A percentile compares a stretch with the other conserved stretches of the same genome.
Evolutionary conservation across 2,797 vertebrate species (phyloP).

Genomic region (Coranthus polyacanthus): DNA sequence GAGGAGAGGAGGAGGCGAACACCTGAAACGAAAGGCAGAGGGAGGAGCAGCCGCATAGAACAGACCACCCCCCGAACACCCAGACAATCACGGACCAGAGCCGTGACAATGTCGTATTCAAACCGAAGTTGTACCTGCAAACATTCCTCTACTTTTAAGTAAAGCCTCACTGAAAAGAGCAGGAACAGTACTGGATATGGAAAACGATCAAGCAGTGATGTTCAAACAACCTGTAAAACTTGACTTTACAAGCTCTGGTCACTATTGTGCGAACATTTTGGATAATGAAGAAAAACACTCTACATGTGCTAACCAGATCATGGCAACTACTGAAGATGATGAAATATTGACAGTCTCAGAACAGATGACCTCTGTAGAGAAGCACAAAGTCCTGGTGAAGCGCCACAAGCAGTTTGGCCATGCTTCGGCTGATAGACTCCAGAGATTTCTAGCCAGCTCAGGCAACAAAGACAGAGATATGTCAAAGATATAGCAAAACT

Average conservation of each 20-base stretch:
- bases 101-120: constrained; percentile 46
- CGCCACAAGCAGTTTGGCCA: constrained; percentile 34
- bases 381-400: constrained; percentile 1
- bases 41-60: no score
- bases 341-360: background rate
- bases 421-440: background rate
- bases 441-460: background rate
- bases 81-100: no score
- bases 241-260: constrained; percentile 16
- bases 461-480: constrained; percentile 19
- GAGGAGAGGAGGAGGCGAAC: no score
- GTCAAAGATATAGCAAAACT: constrained; percentile 13
- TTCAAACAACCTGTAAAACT: constrained; percentile 22
- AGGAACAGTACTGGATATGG: constrained; percentile 20
- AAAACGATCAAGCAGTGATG: constrained; percentile 25
- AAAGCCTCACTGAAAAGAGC: constrained; percentile 45
- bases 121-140: constrained; percentile 29
- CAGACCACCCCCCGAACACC: no score
- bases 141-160: constrained; percentile 42
- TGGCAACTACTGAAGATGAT: background rate
- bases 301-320: background rate
- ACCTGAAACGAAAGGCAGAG: no score
- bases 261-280: constrained; percentile 31
- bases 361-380: background rate
- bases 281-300: background rate